phyloP scores from a whole-genome alignment of 2,113 vertebrate genomes.

The Oxyura jamaicensis region DNA sequence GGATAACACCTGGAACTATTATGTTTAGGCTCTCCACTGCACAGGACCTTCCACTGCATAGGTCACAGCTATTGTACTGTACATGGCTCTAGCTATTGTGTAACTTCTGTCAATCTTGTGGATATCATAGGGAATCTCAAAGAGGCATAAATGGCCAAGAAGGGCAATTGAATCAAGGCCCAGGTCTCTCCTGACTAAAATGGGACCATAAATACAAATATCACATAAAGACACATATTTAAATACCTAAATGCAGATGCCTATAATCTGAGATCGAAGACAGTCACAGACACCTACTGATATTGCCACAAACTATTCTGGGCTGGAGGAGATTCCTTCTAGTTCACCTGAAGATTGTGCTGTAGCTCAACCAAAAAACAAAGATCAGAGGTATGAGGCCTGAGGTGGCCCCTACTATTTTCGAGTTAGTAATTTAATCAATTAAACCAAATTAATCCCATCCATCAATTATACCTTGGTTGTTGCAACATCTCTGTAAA shows the following conservation, averaged over 20 bases:
- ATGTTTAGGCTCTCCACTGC: not conserved
- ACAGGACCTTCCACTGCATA: not conserved
- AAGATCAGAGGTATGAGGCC: not conserved
- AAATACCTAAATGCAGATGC: not conserved
- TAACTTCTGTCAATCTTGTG: not conserved
- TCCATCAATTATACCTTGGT: not conserved
- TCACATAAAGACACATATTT: no score
- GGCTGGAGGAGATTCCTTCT: not conserved
- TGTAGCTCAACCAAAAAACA: not conserved
- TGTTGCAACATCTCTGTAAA: not conserved
- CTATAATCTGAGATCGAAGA: not conserved
- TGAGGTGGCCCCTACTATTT: not conserved
- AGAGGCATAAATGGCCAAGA: not conserved
- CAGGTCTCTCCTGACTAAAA: not conserved
- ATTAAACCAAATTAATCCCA: not conserved
- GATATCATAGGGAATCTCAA: not conserved
- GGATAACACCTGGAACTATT: not conserved
- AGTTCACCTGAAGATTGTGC: not conserved
- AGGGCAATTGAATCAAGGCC: not conserved
- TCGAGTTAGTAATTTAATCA: not conserved
- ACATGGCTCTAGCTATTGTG: not conserved
- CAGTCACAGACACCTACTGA: not conserved
- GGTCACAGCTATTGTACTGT: not conserved
- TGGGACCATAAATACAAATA: not conserved
- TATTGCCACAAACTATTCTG: not conserved